Evolutionary conservation across 2,113 vertebrate genomes (phyloP).

Genomic region (Coptodon bakossiorum): DNA sequence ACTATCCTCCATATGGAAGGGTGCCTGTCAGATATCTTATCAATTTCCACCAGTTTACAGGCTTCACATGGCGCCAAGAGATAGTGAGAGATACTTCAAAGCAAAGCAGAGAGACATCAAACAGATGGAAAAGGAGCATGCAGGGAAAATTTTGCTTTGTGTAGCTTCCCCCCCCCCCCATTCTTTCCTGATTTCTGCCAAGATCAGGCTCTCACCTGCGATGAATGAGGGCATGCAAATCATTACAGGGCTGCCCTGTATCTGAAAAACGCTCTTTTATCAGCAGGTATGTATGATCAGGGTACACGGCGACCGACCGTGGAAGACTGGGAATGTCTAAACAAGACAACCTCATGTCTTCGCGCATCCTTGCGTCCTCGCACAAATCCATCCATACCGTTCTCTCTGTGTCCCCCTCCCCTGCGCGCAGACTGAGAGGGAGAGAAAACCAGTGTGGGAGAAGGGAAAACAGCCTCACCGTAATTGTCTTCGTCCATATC

Average conservation of each 20-base stretch:
- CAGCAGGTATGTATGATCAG: background rate
- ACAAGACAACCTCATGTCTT: constrained; percentile 2
- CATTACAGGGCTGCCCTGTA: background rate
- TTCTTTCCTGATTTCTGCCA: background rate
- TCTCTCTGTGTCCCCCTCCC: background rate
- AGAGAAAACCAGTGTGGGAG: background rate
- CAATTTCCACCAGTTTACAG: constrained; percentile 27
- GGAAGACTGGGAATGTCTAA: background rate
- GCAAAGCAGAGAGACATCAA: constrained; percentile 26
- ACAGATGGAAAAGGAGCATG: background rate
- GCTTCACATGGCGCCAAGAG: constrained; percentile 1
- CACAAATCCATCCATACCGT: background rate
- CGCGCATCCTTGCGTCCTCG: background rate
- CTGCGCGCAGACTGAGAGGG: background rate
- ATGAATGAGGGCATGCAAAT: background rate
- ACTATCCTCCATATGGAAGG: background rate
- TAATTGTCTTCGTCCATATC: constrained; percentile 74
- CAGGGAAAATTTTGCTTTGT: background rate
- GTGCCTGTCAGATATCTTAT: constrained; percentile 32
- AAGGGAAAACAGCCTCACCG: constrained; percentile 52
- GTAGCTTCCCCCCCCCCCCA: background rate
- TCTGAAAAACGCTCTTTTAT: background rate
- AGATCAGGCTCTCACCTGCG: background rate
- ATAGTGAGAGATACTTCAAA: constrained; percentile 46
- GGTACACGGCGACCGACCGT: background rate